Evolutionary conservation across 1,140 invertebrate species (phyloP).

Genomic region (Procambarus clarkii): DNA sequence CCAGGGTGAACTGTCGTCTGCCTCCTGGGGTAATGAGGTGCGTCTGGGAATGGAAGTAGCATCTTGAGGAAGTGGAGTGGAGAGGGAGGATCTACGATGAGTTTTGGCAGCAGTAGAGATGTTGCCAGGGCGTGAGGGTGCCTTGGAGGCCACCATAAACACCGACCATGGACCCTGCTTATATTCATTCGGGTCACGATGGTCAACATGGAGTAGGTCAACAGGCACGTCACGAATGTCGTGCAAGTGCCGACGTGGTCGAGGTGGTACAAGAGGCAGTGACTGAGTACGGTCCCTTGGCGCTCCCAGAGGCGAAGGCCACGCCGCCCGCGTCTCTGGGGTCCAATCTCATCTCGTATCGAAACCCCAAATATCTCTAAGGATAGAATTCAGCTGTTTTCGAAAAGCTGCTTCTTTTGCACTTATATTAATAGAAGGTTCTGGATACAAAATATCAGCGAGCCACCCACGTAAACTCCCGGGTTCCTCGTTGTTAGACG

Average conservation of each 20-base stretch:
- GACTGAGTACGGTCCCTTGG: background rate
- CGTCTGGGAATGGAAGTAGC: background rate
- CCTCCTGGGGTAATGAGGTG: background rate
- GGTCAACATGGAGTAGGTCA: background rate
- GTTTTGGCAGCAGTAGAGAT: constrained; percentile 5
- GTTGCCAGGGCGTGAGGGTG: constrained; percentile 44
- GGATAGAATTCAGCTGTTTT: constrained; percentile 23
- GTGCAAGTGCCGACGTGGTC: background rate
- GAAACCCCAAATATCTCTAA: constrained; percentile 39
- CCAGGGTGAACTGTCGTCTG: background rate
- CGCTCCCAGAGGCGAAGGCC: constrained; percentile 55
- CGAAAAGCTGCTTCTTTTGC: constrained; percentile 31
- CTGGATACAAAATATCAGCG: background rate
- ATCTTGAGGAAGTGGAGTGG: too few relatives aligned
- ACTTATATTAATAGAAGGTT: constrained; percentile 18
- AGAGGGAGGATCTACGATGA: background rate
- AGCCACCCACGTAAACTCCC: background rate
- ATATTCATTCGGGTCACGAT: background rate
- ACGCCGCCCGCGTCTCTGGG: constrained; percentile 44
- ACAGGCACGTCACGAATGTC: background rate
- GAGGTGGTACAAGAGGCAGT: too few relatives aligned
- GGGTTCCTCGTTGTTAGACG: background rate
- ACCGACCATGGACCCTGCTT: background rate
- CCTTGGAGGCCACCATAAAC: background rate
- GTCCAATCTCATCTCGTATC: constrained; percentile 12